These are phyloP conservation scores for Epinotia bilunana DNA, from an alignment of 2,888 invertebrate species.

Conservation along the genomic window DNA sequence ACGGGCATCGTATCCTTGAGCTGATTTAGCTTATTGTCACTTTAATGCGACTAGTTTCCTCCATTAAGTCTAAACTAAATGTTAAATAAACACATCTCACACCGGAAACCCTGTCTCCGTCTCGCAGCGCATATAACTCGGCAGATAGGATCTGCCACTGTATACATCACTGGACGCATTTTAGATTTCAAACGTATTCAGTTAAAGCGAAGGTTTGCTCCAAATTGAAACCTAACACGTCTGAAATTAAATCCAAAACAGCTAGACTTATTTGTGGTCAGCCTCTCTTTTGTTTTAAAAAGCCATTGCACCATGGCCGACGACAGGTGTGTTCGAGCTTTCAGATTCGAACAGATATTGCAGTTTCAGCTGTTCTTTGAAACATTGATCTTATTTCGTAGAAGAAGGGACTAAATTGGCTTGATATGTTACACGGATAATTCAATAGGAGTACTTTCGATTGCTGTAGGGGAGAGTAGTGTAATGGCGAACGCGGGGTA, in stretches of 20 bases:
- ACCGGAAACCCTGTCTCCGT: slow-evolving; percentile 28
- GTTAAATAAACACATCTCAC: slow-evolving; percentile 15
- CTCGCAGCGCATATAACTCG: not conserved
- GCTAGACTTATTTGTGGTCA: not conserved
- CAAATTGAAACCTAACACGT: not conserved
- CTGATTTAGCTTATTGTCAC: slow-evolving; percentile 10
- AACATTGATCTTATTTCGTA: not conserved
- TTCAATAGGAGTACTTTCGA: slow-evolving; percentile 37
- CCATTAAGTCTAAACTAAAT: slow-evolving; percentile 3
- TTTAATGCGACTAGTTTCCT: slow-evolving; percentile 13
- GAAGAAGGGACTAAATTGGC: not conserved
- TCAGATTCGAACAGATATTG: slow-evolving; percentile 29
- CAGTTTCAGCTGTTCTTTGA: not conserved
- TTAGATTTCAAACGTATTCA: not conserved
- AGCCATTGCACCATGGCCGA: slow-evolving; percentile 11
- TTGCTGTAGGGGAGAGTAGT: too few species aligned
- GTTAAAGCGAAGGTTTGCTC: not conserved
- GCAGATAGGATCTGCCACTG: slow-evolving; percentile 25
- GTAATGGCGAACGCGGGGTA: too few species aligned
- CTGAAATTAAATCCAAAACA: not conserved
- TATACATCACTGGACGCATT: not conserved
- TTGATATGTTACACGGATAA: slow-evolving; percentile 31
- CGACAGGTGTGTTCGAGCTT: slow-evolving; percentile 18
- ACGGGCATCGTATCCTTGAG: slow-evolving; percentile 6
- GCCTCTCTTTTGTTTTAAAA: slow-evolving; percentile 29